Evolutionary conservation across 2,113 vertebrate genomes (phyloP), one percentile per base, ranked within the genome.

Genomic region (Malaclemys terrapin): DNA sequence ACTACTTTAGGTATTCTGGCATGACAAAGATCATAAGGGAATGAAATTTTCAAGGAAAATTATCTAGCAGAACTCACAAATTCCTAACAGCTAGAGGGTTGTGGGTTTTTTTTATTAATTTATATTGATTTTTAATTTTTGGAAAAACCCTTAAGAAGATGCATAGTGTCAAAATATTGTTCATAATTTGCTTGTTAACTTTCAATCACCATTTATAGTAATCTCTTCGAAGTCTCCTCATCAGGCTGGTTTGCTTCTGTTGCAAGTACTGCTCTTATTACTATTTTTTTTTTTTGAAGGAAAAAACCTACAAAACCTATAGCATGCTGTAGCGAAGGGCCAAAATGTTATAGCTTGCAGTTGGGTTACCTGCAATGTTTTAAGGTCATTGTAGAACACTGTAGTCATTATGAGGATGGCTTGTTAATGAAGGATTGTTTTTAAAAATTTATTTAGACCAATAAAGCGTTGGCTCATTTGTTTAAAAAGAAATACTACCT

Each of bases 181-280:
- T 89, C 79, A 42, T n/a, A 85, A 65, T 5, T 45, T 56, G 2
- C 14, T 2, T 65, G 45, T 91, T 93, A 54, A 35, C 83, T 93
- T 96, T 91, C 79, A 89, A 91, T 85, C 24, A 4, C 8, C 16
- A 9, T 53, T 84, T 91, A 49, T 17, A 94, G 20, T 13, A 49
- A 69, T 90, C 52, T 29, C 17, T 91, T 72, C 87, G 85, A 94
- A 87, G 17, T 56, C 20, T 94, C 84, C 78, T 85, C 84, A 80
- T 82, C 84, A 52, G 20, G 50, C 59, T 84, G 22, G 2, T 93
- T 91, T 90, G 92, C 53, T 91, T 89, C 88, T 24, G 53, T 1
- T 75, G 79, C 53, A 52, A 76, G 87, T 24, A 4, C 52, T 82
- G 91, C 29, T 1, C 1, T 17, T 54, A 69, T 80, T 38, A 79